Base-by-base conservation (phyloP, 1,140 invertebrate genomes). In the Drosophila azteca region DNA sequence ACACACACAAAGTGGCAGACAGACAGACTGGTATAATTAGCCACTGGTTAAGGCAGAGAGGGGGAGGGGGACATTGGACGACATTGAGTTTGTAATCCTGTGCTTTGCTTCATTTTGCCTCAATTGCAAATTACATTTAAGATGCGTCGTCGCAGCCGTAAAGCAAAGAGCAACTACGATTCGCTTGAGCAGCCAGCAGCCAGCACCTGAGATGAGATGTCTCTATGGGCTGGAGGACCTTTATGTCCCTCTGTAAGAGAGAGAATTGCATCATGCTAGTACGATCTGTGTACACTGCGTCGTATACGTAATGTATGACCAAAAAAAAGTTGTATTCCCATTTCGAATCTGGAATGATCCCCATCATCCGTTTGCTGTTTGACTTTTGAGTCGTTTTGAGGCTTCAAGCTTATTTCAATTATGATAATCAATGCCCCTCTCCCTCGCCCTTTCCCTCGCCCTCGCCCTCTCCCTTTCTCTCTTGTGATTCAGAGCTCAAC, bases 91-190 rank as follows among this genome's bases (percentile, higher is more conserved):
- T 63, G 44, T 75, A 66, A 75, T 66, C 72, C 55, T 50, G 45
- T n/a, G 20, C 48, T 29, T 29, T 24, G 51, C 31, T 15, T 31
- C 20, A 24, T 15, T 52, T 20, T 20, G 46, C 29, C 62, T 29
- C 50, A 35, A 53, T 68, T 72, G 70, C 68, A 76, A 76, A 76
- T 76, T 76, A 57, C 72, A 76, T 76, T 76, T 66, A 75, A 59
- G 71, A 74, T 75, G 72, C 72, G 52, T 26, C 24, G 24, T 26
- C 24, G 24, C 2, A 2, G 2, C 24, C 24, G 24, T 26, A 26
- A 26, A 20, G 41, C 70, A 66, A 66, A 48, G 49, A 50, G 53
- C 71, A 59, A 60, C 51, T 26, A 41, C 17, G 26, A 61, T 61
- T 52, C 53, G 45, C 58, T 41, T 20, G 48, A 59, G 54, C 44